These are phyloP conservation scores for Podarcis cretensis DNA, from an alignment of 2,113 vertebrate genomes.

Conservation along the genomic window DNA sequence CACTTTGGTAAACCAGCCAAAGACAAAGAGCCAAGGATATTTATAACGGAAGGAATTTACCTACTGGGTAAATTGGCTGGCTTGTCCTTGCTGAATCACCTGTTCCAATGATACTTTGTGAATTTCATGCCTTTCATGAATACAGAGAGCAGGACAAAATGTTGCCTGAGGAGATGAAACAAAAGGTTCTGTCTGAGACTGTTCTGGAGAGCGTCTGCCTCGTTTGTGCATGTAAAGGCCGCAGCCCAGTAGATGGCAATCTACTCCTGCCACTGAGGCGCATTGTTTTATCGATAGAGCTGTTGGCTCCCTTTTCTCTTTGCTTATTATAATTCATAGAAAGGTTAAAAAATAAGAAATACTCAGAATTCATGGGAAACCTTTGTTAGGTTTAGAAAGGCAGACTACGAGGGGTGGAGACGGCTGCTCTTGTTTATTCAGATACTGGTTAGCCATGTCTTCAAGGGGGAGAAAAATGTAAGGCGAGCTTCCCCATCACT, in stretches of 20 bases:
- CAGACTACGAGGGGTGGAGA: slow-evolving; percentile 63
- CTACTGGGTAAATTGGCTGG: neutral
- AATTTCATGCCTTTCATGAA: slow-evolving; percentile 24
- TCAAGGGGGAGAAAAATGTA: slow-evolving; percentile 16
- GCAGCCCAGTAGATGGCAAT: slow-evolving; percentile 75
- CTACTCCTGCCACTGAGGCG: slow-evolving; percentile 51
- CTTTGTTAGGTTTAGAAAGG: slow-evolving; percentile 76
- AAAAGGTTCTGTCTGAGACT: slow-evolving; percentile 20
- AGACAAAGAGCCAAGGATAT: neutral
- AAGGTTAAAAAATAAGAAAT: slow-evolving; percentile 64
- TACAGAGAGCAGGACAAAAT: neutral
- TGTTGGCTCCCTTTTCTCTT: slow-evolving; percentile 22
- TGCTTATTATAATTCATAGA: slow-evolving; percentile 72
- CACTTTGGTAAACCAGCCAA: neutral
- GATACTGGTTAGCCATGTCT: slow-evolving; percentile 53
- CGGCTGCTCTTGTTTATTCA: slow-evolving; percentile 61
- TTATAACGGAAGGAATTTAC: neutral
- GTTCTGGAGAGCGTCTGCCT: neutral
- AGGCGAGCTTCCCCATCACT: slow-evolving; percentile 36
- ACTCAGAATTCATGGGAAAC: slow-evolving; percentile 72
- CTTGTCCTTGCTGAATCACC: neutral
- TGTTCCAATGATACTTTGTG: neutral
- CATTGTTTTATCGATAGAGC: slow-evolving; percentile 15
- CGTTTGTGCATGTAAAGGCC: slow-evolving; percentile 3
- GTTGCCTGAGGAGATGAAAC: slow-evolving; percentile 9